Evolutionary conservation across 2,888 invertebrate species (phyloP).

Genomic region (Apotomis betuletana): DNA sequence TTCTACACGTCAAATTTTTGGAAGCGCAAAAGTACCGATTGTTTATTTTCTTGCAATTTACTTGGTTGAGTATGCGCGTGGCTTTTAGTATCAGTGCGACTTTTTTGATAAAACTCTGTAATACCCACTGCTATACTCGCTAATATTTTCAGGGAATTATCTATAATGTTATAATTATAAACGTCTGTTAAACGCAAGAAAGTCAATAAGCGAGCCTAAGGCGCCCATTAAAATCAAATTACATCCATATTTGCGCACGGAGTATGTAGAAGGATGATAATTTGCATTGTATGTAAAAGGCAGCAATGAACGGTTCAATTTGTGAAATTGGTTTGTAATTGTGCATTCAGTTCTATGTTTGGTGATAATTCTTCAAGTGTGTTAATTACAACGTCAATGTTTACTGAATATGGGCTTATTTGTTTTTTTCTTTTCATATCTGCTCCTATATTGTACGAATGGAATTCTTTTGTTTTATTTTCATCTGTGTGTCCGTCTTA

Average conservation of each 20-base stretch:
- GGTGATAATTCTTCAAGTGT: not conserved
- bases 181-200: too few relatives aligned
- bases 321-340: constrained; percentile 12
- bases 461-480: not conserved
- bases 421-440: not conserved
- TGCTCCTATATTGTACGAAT: not conserved
- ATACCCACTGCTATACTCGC: too few relatives aligned
- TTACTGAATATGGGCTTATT: not conserved
- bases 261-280: constrained; percentile 20
- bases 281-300: constrained; percentile 31
- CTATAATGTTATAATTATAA: not conserved
- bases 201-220: not conserved
- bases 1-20: too few relatives aligned
- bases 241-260: constrained; percentile 21
- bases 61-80: too few relatives aligned
- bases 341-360: not conserved
- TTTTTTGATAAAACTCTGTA: too few relatives aligned
- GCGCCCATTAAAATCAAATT: constrained; percentile 27
- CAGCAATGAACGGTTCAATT: constrained; percentile 17
- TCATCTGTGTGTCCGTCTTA: not conserved
- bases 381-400: not conserved
- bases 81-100: too few relatives aligned
- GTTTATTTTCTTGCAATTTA: too few relatives aligned
- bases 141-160: too few relatives aligned
- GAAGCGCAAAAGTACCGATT: too few relatives aligned